Base-by-base conservation (phyloP, 2,888 invertebrate species). In the Abrostola tripartita region DNA sequence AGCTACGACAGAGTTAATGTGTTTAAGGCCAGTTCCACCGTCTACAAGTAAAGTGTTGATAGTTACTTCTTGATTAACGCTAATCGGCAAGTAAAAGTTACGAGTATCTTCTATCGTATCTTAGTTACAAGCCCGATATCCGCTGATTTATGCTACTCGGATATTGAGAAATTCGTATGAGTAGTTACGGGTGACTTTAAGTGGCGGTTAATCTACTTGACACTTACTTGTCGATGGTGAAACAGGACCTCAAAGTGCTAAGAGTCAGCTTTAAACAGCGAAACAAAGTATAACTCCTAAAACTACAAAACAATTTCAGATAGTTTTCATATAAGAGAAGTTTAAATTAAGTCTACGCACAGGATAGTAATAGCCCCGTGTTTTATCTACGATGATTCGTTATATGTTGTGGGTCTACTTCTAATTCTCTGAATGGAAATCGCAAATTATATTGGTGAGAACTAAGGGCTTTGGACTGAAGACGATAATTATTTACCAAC, bases 351-450 rank as follows among this genome's bases (percentile, higher is more conserved):
- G 58, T 55, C 65, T 78, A 76, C 61, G 36, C 53, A 37, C 51
- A 49, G 11, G 42, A 58, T 57, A 53, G 36, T 58, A 52, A 44
- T 44, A 44, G 47, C 35, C 12, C 14, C 59, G 59, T 42, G 51
- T 44, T 53, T 52, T 14, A 44, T 42, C 70, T 76, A 64, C 47
- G 56, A 56, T 61, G 56, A 61, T 61, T 60, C 6, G 74, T 61
- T 64, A 14, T 24, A 68, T 64, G 4, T 24, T 24, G 24, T 24
- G 24, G 57, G 60, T 63, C 70, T 65, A 56, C 47, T 51, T 70
- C 73, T 78, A 76, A 66, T 60, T 61, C 41, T 69, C 51, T 65
- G 59, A 68, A 64, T 71, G 44, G 14, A 58, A 66, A 62, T 37
- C 58, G 38, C 24, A 50, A 61, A 56, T 41, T 65, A 61, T 79